These are phyloP conservation scores for Buteo buteo DNA, from an alignment of 2,113 vertebrate genomes.

Conservation along the genomic window DNA sequence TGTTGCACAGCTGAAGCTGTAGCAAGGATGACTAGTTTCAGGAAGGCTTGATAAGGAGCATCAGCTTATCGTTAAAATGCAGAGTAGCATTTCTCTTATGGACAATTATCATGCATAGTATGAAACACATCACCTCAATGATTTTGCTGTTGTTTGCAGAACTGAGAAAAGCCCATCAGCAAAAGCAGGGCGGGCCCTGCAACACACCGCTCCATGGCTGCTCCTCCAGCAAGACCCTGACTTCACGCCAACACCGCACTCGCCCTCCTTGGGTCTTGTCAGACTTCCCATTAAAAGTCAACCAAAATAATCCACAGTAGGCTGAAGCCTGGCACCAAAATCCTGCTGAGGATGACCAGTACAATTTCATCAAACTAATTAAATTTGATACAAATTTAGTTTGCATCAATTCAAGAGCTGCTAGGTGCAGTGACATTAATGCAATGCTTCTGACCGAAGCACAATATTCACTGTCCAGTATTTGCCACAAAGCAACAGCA, in stretches of 20 bases:
- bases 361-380: background rate
- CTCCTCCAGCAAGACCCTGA: background rate
- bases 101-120: background rate
- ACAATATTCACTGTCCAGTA: background rate
- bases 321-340: background rate
- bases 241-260: fast-evolving
- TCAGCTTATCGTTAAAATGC: background rate
- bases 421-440: background rate
- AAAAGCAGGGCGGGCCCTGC: background rate
- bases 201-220: background rate
- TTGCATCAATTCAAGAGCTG: background rate
- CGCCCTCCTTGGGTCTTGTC: background rate
- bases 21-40: background rate
- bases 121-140: background rate
- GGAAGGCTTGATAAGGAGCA: background rate
- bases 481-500: background rate
- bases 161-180: background rate
- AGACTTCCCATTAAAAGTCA: background rate
- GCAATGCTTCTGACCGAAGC: background rate
- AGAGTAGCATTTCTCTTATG: background rate
- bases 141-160: background rate
- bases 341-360: background rate
- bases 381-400: background rate
- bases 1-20: background rate
- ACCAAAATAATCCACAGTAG: background rate